A percentile compares a stretch with the other conserved stretches of the same genome.
Evolutionary conservation across 2,888 invertebrate species (phyloP).

Genomic region (Silvanus unidentatus): DNA sequence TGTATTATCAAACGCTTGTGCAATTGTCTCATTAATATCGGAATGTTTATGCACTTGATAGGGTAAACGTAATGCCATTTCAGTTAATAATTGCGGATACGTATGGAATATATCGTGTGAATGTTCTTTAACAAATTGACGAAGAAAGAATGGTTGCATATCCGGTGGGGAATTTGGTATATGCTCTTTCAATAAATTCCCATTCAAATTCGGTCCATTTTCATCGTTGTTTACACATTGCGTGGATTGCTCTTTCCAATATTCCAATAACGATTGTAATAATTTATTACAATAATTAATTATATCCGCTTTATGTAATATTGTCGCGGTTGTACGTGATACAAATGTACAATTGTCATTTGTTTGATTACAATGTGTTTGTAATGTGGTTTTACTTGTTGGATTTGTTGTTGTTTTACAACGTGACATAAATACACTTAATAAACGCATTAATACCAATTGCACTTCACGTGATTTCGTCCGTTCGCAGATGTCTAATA

Average conservation of each 20-base stretch:
- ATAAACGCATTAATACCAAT: slow-evolving; percentile 77
- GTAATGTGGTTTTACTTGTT: slow-evolving; percentile 4
- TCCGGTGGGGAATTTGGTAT: slow-evolving; percentile 80
- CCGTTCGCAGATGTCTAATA: slow-evolving; percentile 54
- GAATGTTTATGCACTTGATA: slow-evolving; percentile 87
- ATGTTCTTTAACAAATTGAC: slow-evolving; percentile 88
- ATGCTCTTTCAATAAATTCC: slow-evolving; percentile 74
- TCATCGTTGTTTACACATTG: slow-evolving; percentile 29
- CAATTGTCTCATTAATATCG: slow-evolving; percentile 48
- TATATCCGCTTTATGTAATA: slow-evolving; percentile 62
- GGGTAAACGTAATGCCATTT: slow-evolving; percentile 88
- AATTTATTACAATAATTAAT: slow-evolving; percentile 69
- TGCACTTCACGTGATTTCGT: slow-evolving; percentile 78
- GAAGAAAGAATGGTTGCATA: slow-evolving; percentile 91
- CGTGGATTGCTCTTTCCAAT: slow-evolving; percentile 61
- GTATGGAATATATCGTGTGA: slow-evolving; percentile 89
- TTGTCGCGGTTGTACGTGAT: slow-evolving; percentile 64
- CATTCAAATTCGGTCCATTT: slow-evolving; percentile 47
- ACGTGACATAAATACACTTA: slow-evolving; percentile 77
- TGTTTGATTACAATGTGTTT: slow-evolving; percentile 13
- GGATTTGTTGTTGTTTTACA: slow-evolving; percentile 51
- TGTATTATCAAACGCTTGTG: slow-evolving; percentile 51
- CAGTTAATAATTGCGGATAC: slow-evolving; percentile 89
- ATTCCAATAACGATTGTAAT: slow-evolving; percentile 64
- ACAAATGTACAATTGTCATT: slow-evolving; percentile 55